These are phyloP conservation scores for Tenrec ecaudatus DNA, from an alignment of 2,113 vertebrate species.

Conservation along the genomic window DNA sequence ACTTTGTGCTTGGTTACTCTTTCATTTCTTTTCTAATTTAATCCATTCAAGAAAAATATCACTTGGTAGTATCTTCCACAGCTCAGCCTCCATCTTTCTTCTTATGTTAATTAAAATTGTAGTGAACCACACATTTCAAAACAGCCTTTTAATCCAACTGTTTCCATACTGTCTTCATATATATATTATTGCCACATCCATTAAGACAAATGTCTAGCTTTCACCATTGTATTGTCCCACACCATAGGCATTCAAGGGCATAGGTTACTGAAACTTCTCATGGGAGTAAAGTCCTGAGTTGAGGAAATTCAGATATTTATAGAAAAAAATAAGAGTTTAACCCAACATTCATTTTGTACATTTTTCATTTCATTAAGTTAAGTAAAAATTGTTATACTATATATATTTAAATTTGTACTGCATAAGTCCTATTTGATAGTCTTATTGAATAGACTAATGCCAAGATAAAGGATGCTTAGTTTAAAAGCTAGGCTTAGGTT, in stretches of 20 bases:
- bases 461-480: not conserved
- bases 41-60: not conserved
- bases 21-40: conserved; percentile 25
- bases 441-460: not conserved
- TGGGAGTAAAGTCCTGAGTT: not conserved
- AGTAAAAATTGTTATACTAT: not conserved
- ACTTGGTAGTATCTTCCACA: not conserved
- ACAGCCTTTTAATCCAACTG: not conserved
- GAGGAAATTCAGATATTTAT: not conserved
- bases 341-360: no score
- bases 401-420: conserved; percentile 12
- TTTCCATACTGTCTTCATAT: not conserved
- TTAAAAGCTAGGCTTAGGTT: not conserved
- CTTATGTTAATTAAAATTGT: not conserved
- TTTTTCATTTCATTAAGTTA: no score
- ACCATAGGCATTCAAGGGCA: not conserved
- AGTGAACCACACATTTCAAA: not conserved
- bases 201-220: not conserved
- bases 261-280: not conserved
- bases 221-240: not conserved
- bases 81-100: not conserved
- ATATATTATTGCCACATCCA: not conserved
- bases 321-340: no score
- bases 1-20: not conserved
- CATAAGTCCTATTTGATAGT: not conserved